A percentile compares a stretch with the other conserved stretches of the same genome.
These are phyloP conservation scores for Prunella himalayana DNA, from an alignment of 2,113 vertebrate species.

Conservation along the genomic window DNA sequence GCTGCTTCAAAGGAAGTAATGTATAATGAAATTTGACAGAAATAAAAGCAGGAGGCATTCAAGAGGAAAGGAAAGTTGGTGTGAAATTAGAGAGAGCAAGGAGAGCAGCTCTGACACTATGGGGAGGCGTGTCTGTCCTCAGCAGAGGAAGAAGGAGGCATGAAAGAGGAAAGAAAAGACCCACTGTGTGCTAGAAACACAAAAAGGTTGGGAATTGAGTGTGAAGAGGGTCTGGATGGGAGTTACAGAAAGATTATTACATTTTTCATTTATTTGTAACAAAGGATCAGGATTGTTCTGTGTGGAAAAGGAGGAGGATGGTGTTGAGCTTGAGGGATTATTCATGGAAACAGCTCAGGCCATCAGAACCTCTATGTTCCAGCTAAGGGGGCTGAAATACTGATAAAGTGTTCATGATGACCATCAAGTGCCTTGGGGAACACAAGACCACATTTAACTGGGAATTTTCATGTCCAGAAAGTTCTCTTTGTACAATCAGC, in stretches of 20 bases:
- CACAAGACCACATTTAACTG: not conserved
- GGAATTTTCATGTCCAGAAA: not conserved
- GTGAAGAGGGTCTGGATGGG: not conserved
- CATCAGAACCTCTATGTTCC: not conserved
- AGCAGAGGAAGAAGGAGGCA: not conserved
- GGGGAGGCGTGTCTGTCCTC: not conserved
- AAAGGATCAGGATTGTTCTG: not conserved
- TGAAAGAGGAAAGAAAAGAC: not conserved
- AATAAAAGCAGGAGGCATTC: not conserved
- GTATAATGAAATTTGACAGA: not conserved
- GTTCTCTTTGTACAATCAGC: not conserved
- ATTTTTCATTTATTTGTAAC: not conserved
- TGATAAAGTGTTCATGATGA: not conserved
- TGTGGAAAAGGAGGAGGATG: not conserved
- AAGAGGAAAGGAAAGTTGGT: not conserved
- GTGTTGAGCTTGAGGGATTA: not conserved
- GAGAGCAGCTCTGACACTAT: not conserved
- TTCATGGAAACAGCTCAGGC: not conserved
- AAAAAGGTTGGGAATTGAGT: not conserved
- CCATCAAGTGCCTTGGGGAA: not conserved
- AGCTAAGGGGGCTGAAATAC: not conserved
- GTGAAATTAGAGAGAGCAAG: not conserved
- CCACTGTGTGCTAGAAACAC: not conserved
- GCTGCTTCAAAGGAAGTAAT: not conserved
- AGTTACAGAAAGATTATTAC: not conserved